A percentile compares a stretch with the other conserved stretches of the same genome.
Conservation (phyloP, 2,888 invertebrate genomes). For the Agriopis aurantiaria region DNA sequence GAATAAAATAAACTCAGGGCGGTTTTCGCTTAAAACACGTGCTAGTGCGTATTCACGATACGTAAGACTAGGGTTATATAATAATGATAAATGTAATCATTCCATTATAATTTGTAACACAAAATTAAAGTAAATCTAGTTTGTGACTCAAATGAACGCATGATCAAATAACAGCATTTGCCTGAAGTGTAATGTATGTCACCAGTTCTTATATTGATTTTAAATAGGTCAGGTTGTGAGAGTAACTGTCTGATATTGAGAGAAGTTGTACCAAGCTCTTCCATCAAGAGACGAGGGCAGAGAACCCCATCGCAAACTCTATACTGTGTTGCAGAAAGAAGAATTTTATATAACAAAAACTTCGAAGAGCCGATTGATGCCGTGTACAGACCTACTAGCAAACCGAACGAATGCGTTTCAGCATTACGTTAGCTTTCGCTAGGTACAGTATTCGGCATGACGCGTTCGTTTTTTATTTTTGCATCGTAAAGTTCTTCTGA, state of each 20-base stretch:
- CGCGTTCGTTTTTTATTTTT: not conserved
- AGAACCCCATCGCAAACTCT: too few relatives aligned
- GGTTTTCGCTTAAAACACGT: too few relatives aligned
- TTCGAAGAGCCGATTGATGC: too few relatives aligned
- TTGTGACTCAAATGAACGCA: slow-evolving; percentile 44
- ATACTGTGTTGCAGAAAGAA: not conserved
- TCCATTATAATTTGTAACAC: not conserved
- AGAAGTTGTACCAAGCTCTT: not conserved
- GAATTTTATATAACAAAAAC: not conserved
- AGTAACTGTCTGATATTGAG: not conserved
- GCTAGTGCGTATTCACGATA: too few relatives aligned
- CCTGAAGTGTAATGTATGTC: slow-evolving; percentile 38
- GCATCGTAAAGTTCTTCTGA: not conserved
- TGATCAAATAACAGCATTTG: slow-evolving; percentile 52
- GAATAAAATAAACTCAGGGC: too few relatives aligned
- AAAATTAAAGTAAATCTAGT: slow-evolving; percentile 2
- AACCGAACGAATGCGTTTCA: too few relatives aligned
- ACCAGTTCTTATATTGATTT: slow-evolving; percentile 17
- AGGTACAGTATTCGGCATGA: not conserved
- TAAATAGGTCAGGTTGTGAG: not conserved
- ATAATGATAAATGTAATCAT: not conserved
- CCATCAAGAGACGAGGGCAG: too few relatives aligned
- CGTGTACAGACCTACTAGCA: too few relatives aligned
- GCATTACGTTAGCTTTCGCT: too few relatives aligned
- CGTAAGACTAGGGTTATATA: not conserved